These are phyloP conservation scores for Arothron firmamentum DNA, from an alignment of 2,113 vertebrate genomes.

Conservation along the genomic window DNA sequence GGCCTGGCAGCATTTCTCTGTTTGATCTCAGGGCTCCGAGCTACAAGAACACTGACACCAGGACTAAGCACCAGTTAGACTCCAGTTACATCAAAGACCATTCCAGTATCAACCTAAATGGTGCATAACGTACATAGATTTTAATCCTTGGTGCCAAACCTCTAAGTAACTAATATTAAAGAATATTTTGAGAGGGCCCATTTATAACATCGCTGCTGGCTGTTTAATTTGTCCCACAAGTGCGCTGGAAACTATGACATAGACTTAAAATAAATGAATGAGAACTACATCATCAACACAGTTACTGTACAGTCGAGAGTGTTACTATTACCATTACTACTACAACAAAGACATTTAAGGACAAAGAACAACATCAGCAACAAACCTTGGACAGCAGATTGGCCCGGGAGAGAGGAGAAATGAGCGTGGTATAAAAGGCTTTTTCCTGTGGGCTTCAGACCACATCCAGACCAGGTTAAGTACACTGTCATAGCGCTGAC, in stretches of 20 bases:
- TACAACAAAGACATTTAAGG: background rate
- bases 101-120: too few species aligned
- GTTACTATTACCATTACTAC: too few species aligned
- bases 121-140: too few species aligned
- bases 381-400: conserved; percentile 45
- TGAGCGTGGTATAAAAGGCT: conserved; percentile 4
- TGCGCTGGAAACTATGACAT: background rate
- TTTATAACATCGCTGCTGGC: background rate
- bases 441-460: conserved; percentile 22
- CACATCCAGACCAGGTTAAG: conserved; percentile 21
- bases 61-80: too few species aligned
- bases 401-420: conserved; percentile 30
- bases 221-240: background rate
- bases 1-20: background rate
- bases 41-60: conserved; percentile 5
- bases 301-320: background rate
- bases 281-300: background rate
- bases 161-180: background rate
- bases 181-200: too few species aligned
- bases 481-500: conserved; percentile 25
- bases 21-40: conserved; percentile 4
- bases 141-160: background rate
- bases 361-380: conserved; percentile 17
- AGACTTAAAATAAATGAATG: too few species aligned
- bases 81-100: too few species aligned